Conservation (phyloP, 2,113 vertebrate genomes). For the Ameiurus melas region DNA sequence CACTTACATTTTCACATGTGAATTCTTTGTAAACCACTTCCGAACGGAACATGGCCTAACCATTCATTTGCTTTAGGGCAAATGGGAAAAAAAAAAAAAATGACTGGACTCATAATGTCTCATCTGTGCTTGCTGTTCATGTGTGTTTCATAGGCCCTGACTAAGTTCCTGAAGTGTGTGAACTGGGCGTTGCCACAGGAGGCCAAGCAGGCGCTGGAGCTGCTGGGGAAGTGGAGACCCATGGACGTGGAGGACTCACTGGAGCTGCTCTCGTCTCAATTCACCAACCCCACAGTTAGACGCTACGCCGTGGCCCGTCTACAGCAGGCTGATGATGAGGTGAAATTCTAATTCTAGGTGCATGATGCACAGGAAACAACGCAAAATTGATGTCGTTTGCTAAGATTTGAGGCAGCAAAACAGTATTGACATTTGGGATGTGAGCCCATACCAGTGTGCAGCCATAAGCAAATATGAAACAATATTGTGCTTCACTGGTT, state of each 20-base stretch:
- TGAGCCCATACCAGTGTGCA: background rate
- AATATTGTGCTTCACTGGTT: background rate
- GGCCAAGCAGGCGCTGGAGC: conserved; percentile 94
- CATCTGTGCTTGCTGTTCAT: background rate
- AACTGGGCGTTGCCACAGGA: conserved; percentile 97
- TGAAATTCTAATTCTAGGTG: conserved; percentile 49
- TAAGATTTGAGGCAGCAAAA: background rate
- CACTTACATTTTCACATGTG: too few relatives aligned
- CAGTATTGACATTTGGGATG: background rate
- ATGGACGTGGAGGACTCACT: conserved; percentile 99
- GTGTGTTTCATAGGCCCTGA: conserved; percentile 80
- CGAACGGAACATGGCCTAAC: too few relatives aligned
- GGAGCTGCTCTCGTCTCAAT: conserved; percentile 93
- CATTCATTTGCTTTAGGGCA: too few relatives aligned
- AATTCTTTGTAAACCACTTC: too few relatives aligned
- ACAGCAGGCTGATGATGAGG: conserved; percentile 96
- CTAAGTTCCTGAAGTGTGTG: conserved; percentile 98
- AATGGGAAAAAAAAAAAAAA: too few relatives aligned
- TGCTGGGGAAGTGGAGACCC: conserved; percentile 94
- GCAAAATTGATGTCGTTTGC: background rate
- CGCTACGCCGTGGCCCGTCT: conserved; percentile 91
- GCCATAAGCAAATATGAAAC: background rate
- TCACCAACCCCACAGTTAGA: conserved; percentile 89
- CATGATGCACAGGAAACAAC: background rate
- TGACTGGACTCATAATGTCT: background rate